Conservation (phyloP, 2,113 vertebrate species). For the Psammodynastes pulverulentus region DNA sequence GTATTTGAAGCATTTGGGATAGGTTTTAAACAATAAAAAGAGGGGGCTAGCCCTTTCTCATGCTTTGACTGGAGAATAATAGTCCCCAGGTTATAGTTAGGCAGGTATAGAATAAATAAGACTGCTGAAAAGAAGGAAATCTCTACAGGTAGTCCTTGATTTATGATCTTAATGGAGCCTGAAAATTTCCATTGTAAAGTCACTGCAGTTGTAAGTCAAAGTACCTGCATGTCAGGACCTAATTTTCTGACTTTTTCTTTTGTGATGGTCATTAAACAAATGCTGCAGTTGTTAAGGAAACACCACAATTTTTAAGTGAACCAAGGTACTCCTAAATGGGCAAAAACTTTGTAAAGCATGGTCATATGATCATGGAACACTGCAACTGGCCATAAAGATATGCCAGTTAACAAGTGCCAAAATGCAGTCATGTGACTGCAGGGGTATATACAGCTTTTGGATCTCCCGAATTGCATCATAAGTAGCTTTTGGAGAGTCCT, state of each 20-base stretch:
- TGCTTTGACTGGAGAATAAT: not conserved
- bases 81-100: not conserved
- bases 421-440: not conserved
- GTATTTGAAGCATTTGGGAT: not conserved
- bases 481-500: not conserved
- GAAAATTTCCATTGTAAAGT: not conserved
- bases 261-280: not conserved
- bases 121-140: not conserved
- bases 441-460: not conserved
- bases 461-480: not conserved
- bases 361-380: not conserved
- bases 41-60: not conserved
- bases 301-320: not conserved
- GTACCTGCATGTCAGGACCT: not conserved
- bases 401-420: not conserved
- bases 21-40: not conserved
- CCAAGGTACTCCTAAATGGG: not conserved
- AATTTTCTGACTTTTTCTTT: not conserved
- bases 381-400: not conserved
- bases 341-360: not conserved
- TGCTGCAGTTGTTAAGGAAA: not conserved
- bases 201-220: not conserved
- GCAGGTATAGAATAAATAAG: not conserved
- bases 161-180: not conserved
- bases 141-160: not conserved